phyloP scores from a whole-genome alignment of 2,113 vertebrate genomes.

The Sula dactylatra region DNA sequence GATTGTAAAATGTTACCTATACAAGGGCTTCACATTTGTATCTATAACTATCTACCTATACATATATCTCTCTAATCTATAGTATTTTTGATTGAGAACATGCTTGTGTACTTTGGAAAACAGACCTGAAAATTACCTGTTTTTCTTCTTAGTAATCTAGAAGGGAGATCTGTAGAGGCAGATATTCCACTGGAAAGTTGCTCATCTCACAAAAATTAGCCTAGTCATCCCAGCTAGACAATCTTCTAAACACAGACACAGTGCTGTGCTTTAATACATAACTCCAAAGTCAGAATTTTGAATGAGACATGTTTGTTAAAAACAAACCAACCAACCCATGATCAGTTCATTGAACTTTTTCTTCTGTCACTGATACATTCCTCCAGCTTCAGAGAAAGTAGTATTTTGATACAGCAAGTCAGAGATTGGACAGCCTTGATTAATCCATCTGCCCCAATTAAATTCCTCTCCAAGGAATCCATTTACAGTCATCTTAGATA shows the following conservation, averaged over 20 bases:
- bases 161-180: background rate
- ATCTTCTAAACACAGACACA: background rate
- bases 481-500: background rate
- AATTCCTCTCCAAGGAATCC: background rate
- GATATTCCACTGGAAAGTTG: background rate
- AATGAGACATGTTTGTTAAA: background rate
- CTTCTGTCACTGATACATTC: background rate
- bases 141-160: background rate
- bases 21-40: background rate
- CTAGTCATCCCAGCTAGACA: background rate
- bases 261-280: background rate
- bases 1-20: background rate
- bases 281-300: background rate
- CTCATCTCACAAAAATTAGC: background rate
- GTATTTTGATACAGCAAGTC: background rate
- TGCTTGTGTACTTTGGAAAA: background rate
- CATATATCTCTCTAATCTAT: background rate
- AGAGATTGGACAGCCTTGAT: background rate
- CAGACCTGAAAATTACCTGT: background rate
- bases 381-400: background rate
- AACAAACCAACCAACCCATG: background rate
- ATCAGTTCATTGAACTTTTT: background rate
- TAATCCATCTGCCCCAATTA: background rate
- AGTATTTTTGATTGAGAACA: background rate
- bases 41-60: no score